Conservation (phyloP, 1,140 invertebrate genomes). For the Anoplophora glabripennis region DNA sequence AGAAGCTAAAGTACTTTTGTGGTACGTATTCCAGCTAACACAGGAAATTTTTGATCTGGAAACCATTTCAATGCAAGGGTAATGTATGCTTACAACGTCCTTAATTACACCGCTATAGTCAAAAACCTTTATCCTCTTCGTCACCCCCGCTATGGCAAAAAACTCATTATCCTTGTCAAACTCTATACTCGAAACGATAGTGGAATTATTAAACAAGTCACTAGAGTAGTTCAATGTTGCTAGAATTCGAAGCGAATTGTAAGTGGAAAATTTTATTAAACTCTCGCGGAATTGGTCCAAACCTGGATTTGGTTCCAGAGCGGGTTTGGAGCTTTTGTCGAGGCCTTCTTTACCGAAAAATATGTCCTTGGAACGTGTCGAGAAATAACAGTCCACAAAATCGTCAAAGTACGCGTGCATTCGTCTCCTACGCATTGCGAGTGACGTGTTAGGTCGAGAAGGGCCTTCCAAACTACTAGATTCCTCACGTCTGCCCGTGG, state of each 20-base stretch:
- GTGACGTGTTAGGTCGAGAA: slow-evolving; percentile 15
- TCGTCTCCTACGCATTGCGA: slow-evolving; percentile 68
- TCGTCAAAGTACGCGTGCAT: slow-evolving; percentile 89
- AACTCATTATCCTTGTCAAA: slow-evolving; percentile 96
- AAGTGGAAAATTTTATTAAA: slow-evolving; percentile 85
- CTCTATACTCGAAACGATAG: slow-evolving; percentile 95
- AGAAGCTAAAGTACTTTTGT: slow-evolving; percentile 83
- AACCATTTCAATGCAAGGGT: slow-evolving; percentile 90
- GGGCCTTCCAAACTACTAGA: slow-evolving; percentile 9
- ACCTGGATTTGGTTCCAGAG: slow-evolving; percentile 51
- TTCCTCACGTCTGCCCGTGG: slow-evolving; percentile 35
- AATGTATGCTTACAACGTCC: slow-evolving; percentile 84
- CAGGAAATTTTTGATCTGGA: slow-evolving; percentile 94
- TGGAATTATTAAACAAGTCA: slow-evolving; percentile 81
- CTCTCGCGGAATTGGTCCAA: slow-evolving; percentile 82
- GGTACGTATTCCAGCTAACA: slow-evolving; percentile 92
- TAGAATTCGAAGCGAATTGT: slow-evolving; percentile 73
- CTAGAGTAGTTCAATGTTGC: slow-evolving; percentile 89
- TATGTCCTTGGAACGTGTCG: slow-evolving; percentile 69
- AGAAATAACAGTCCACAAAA: slow-evolving; percentile 85
- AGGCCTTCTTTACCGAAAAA: slow-evolving; percentile 55
- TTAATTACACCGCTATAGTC: slow-evolving; percentile 85
- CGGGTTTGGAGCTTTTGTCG: slow-evolving; percentile 39
- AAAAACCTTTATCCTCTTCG: slow-evolving; percentile 92
- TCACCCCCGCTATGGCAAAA: slow-evolving; percentile 95